Evolutionary conservation across 2,797 vertebrate species (phyloP), one percentile per base, ranked within the genome.

Genomic region (Cygnus olor): DNA sequence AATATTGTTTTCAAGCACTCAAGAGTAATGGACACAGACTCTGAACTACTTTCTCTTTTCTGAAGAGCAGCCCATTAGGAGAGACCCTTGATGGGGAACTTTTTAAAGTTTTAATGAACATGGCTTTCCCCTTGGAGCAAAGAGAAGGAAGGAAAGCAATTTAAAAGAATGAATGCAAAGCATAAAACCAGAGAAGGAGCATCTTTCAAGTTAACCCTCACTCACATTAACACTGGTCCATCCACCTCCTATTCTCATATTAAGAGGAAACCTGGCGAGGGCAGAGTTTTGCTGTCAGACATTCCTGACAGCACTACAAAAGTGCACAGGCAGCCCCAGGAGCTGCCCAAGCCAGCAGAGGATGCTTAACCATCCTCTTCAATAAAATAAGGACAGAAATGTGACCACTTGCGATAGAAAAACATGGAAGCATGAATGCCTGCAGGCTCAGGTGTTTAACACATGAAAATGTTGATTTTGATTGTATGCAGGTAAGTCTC

Each of bases 381-480:
- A 51, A 51, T 25, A 11, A 32, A 30, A 32, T 56, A 30, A 32
- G 53, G 30, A 54, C 9, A 13, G 6, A 72, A 64, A 2, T 7
- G 20, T 16, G 20, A 42, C 32, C 8, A 9, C 6, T 20, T 60
- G 17, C 3, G 8, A 2, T 9, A 16, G 12, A 63, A 71, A 56
- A 6, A 2, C 7, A 49, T 38, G 12, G 10, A 80, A 51, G 14
- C 7, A 2, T 3, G 4, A 4, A 74, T 34, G 1, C 2, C 25
- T 45, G 20, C 5, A 15, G 24, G 18, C 13, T 57, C 36, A 21
- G 4, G 9, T 36, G 14, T 49, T 45, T n/a, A 78, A 44, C 7
- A 20, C 20, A 28, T 0, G 15, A 12, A 10, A 51, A 0, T 8
- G 13, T 13, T 14, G 25, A 17, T 19, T 58, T 77, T 10, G n/a